Evolutionary conservation across 2,888 invertebrate species (phyloP), one percentile per base, ranked within the genome.

Genomic region (Cataglyphis albicans): DNA sequence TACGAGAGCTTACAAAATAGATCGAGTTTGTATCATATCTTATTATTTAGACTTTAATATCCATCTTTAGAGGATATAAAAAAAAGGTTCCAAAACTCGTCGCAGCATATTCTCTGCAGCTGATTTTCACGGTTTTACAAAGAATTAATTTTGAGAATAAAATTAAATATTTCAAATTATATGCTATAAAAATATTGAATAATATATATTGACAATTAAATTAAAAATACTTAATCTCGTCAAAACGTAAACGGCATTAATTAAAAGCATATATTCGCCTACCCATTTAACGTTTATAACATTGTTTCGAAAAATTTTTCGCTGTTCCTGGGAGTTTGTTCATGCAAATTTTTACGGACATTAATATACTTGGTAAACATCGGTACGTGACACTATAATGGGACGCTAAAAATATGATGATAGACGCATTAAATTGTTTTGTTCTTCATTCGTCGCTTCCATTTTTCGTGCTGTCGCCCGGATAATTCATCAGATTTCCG

Each of bases 281-380:
- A 29, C 1, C 12, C 38, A 15, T 25, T 63, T 64, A 63, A 52
- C 25, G 55, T 44, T 82, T 65, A 83, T 68, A 55, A 78, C 63
- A 61, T 80, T 67, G 35, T 57, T 73, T 61, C 29, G 38, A 75
- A 80, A 59, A 80, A 52, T 32, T 64, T 52, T 52, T 61, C 32
- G 25, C 18, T 41, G 21, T 65, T 59, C 35, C 35, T 52, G n/a
- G 44, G 7, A 18, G 76, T 82, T 86, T 78, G 59, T 38, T 64
- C 35, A 82, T 84, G 84, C 55, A 84, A 84, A 84, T 82, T 68
- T 68, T 18, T 68, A 61, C 25, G 29, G 55, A 78, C 78, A 70
- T 82, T 76, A 78, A 72, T 82, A 64, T 70, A 57, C 29, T 57
- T 21, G 68, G 63, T 78, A 64, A 78, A 82, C 78, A 84, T 76